Percentiles rank a stretch among this genome's conserved stretches.
These are phyloP conservation scores for Coecobrya sp. DNA, from an alignment of 2,888 invertebrate species.

Conservation along the genomic window DNA sequence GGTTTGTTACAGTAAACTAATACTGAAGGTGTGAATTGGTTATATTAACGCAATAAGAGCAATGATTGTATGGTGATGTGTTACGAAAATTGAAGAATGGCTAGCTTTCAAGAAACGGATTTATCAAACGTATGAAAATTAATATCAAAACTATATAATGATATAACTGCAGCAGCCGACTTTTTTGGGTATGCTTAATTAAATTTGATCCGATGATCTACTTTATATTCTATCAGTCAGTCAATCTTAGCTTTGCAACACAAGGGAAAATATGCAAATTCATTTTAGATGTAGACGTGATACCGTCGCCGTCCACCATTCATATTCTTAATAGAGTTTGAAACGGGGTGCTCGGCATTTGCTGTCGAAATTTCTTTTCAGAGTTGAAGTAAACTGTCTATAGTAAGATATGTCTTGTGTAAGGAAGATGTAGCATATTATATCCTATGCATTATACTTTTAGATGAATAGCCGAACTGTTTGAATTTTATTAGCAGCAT, in stretches of 20 bases:
- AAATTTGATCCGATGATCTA: conserved; percentile 59
- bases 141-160: conserved; percentile 8
- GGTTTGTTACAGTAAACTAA: not conserved
- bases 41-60: not conserved
- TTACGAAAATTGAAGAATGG: conserved; percentile 13
- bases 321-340: not conserved
- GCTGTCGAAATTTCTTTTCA: conserved; percentile 8
- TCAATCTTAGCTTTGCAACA: too few species aligned
- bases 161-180: not conserved
- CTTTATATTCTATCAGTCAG: conserved; percentile 34
- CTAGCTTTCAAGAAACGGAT: not conserved
- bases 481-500: conserved; percentile 5
- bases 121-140: not conserved
- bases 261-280: conserved; percentile 20
- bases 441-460: not conserved
- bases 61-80: not conserved
- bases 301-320: conserved; percentile 13
- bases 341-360: not conserved
- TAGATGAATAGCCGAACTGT: not conserved
- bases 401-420: not conserved
- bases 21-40: conserved; percentile 7
- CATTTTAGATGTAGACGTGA: not conserved
- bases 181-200: conserved; percentile 13
- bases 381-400: not conserved
- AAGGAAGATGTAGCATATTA: not conserved